phyloP scores from a whole-genome alignment of 2,113 vertebrate genomes.

The Geothlypis trichas region DNA sequence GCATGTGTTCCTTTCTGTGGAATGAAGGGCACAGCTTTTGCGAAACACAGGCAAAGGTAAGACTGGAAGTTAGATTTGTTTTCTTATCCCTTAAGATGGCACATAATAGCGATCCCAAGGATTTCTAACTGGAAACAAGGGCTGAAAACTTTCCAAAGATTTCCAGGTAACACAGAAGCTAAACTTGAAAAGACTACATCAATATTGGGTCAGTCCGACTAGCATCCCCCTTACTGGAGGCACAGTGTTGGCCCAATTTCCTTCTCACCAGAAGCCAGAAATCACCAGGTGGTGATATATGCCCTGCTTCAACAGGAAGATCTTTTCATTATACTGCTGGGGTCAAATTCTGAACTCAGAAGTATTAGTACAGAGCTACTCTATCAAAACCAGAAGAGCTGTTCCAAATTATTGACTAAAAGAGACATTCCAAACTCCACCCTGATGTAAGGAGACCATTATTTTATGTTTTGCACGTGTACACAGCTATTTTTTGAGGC shows the following conservation, averaged over 20 bases:
- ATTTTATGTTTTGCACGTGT: neutral
- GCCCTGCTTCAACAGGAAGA: neutral
- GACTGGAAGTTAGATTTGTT: neutral
- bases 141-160: neutral
- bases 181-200: neutral
- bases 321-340: neutral
- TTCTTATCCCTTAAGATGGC: neutral
- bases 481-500: neutral
- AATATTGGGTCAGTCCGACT: neutral
- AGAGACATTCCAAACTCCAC: neutral
- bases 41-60: neutral
- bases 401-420: neutral
- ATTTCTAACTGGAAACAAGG: neutral
- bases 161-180: neutral
- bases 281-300: neutral
- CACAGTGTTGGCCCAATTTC: neutral
- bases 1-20: neutral
- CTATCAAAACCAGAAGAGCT: neutral
- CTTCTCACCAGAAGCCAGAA: neutral
- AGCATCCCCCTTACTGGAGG: neutral
- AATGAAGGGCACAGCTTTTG: neutral
- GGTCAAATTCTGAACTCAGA: neutral
- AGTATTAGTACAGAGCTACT: neutral
- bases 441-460: neutral
- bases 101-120: neutral